Evolutionary conservation across 2,888 invertebrate species (phyloP).

Genomic region (Limnephilus marmoratus): DNA sequence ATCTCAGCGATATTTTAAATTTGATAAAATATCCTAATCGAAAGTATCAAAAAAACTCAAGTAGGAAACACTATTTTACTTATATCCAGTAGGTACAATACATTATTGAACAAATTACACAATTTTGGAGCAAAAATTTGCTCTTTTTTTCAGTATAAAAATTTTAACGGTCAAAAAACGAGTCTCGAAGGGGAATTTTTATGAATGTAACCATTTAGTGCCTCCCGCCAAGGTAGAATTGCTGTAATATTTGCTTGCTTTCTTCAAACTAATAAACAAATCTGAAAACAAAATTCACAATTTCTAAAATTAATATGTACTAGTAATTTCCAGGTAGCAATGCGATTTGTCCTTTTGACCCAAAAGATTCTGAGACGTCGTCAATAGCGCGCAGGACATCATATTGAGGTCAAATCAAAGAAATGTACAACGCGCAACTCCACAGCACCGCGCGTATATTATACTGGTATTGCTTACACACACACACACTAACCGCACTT

Average conservation of each 20-base stretch:
- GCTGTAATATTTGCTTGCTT: background rate
- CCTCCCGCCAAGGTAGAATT: too few relatives aligned
- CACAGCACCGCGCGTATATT: background rate
- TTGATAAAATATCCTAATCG: background rate
- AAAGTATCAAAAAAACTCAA: background rate
- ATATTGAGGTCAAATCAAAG: slow-evolving; percentile 44
- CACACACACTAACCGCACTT: background rate
- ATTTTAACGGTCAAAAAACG: too few relatives aligned
- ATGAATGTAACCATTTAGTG: too few relatives aligned
- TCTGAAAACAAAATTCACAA: background rate
- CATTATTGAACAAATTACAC: too few relatives aligned
- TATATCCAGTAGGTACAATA: too few relatives aligned
- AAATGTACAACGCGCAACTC: slow-evolving; percentile 4
- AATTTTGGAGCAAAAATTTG: too few relatives aligned
- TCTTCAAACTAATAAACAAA: background rate
- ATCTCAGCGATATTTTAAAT: background rate
- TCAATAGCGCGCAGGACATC: slow-evolving; percentile 18
- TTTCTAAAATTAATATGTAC: background rate
- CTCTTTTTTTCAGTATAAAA: too few relatives aligned
- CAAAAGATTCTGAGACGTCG: slow-evolving; percentile 8
- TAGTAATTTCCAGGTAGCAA: background rate
- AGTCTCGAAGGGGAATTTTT: too few relatives aligned
- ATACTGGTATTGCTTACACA: slow-evolving; percentile 15
- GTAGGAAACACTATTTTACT: too few relatives aligned
- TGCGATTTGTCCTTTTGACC: slow-evolving; percentile 44